These are phyloP conservation scores for Lamprologus speciosus DNA, from an alignment of 2,113 vertebrate genomes.

Conservation along the genomic window DNA sequence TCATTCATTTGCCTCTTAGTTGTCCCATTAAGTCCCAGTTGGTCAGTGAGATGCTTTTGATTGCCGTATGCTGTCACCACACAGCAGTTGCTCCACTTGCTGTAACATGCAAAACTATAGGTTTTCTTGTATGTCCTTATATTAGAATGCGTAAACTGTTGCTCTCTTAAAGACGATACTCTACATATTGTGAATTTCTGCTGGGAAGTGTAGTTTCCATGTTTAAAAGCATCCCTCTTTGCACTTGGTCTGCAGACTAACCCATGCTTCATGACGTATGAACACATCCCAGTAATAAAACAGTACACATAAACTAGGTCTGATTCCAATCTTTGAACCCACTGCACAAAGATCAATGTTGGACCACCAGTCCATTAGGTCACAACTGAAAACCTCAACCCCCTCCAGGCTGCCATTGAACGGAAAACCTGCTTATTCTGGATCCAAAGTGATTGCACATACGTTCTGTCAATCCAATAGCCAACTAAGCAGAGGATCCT, in stretches of 20 bases:
- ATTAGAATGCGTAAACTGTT: background rate
- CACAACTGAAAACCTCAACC: background rate
- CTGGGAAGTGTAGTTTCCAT: background rate
- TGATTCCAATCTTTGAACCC: background rate
- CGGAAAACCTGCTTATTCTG: background rate
- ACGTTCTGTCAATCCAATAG: background rate
- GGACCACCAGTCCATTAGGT: background rate
- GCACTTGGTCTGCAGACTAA: background rate
- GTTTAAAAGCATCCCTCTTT: background rate
- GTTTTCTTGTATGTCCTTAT: background rate
- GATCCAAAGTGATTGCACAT: background rate
- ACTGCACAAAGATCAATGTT: background rate
- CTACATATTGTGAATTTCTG: background rate
- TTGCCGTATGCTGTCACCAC: conserved; percentile 25
- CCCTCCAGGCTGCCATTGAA: background rate
- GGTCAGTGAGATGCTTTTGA: conserved; percentile 38
- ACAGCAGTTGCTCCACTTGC: background rate
- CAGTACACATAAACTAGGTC: background rate
- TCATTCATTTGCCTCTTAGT: background rate
- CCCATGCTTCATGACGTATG: background rate
- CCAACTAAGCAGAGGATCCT: background rate
- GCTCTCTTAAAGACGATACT: background rate
- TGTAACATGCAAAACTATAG: background rate
- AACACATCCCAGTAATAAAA: background rate
- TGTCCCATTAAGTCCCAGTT: background rate